Evolutionary conservation across 1,140 invertebrate genomes (phyloP), one percentile per base, ranked within the genome.

Genomic region (Temnothorax curvispinosus): DNA sequence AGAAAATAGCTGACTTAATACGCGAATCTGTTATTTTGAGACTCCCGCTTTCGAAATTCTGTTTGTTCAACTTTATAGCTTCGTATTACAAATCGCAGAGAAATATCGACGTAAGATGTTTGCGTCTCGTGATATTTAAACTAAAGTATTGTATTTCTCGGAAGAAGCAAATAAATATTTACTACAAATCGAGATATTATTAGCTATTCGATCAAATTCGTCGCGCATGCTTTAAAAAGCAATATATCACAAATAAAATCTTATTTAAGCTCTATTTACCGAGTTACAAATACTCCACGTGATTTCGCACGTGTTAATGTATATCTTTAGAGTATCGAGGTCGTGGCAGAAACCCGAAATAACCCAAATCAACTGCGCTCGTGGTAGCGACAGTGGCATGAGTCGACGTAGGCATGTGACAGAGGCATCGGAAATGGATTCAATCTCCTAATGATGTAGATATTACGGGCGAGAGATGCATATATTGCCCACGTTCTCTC

Each of bases 361-460:
- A 50, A 82, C 54, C 21, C 32, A 13, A 58, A 67, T n/a, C 60
- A 47, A 82, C 5, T 13, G 32, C 27, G 65, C 41, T 27, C 7
- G 38, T 74, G 41, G 27, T 21, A 35, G 21, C 65, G 41, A 44
- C 78, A 72, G 11, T n/a, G 47, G 15, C n/a, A 18, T 7, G 76
- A 64, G 44, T 67, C 60, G 38, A 38, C 41, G 15, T 72, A 58
- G 64, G 44, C 67, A 38, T 58, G 52, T 60, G 67, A 74, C 80
- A 69, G 62, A 38, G n/a, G 18, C 69, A 84, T 84, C 69, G 80
- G 80, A 74, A 84, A 84, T 84, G 54, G 32, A 84, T 84, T 74
- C 69, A 84, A 75, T 84, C 69, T 84, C 27, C 50, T 84, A 74
- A 84, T 47, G 71, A 84, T n/a, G 41, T 60, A 74, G 80, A 74